Conservation (phyloP, 2,113 vertebrate genomes). For the Aspidoscelis tigris region DNA sequence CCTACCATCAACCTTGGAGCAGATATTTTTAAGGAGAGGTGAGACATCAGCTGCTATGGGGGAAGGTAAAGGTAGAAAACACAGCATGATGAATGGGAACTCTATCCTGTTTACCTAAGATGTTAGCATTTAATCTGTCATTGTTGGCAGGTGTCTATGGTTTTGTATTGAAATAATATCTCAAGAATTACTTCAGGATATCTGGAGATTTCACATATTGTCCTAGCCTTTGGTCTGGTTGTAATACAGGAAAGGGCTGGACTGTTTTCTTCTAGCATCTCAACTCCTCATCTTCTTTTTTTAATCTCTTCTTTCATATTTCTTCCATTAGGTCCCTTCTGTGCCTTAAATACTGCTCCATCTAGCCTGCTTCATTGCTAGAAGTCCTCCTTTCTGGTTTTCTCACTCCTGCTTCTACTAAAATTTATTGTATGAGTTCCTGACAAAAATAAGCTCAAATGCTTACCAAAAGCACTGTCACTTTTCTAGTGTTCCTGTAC, state of each 20-base stretch:
- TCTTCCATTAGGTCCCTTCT: not conserved
- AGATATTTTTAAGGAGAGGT: not conserved
- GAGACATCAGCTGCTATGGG: not conserved
- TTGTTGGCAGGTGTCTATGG: not conserved
- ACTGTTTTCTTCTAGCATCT: not conserved
- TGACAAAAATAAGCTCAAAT: accelerated
- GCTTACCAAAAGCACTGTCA: constrained; percentile 10
- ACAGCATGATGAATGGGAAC: not conserved
- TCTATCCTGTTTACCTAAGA: not conserved
- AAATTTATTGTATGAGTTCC: not conserved
- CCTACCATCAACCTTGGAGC: not conserved
- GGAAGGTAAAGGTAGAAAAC: not conserved
- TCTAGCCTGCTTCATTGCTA: not conserved
- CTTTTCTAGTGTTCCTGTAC: not conserved
- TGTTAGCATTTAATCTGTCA: not conserved
- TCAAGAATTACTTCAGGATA: not conserved
- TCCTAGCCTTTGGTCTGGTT: not conserved
- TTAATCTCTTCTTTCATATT: not conserved
- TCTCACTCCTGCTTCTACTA: not conserved
- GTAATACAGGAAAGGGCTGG: not conserved
- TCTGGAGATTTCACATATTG: not conserved
- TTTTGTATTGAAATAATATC: not conserved
- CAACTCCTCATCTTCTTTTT: not conserved
- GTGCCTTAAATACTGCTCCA: not conserved
- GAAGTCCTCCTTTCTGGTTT: not conserved